Evolutionary conservation across 2,113 vertebrate species (phyloP).

Genomic region (Serranochromis macrocephalus): DNA sequence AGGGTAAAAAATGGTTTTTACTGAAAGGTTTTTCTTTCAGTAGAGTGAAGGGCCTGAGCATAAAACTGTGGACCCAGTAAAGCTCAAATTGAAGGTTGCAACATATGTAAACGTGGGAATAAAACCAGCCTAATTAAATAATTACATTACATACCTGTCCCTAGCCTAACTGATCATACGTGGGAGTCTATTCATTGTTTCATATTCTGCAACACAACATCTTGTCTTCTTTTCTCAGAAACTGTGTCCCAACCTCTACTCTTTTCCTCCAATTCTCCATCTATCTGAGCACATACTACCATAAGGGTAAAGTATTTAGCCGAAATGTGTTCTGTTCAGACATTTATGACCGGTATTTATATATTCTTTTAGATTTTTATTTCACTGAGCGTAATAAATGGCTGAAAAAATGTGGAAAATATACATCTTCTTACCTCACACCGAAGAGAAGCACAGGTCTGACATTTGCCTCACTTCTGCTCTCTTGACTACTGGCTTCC

Average conservation of each 20-base stretch:
- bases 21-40: not conserved
- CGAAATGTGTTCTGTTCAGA: not conserved
- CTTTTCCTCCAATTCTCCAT: not conserved
- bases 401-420: fast-evolving
- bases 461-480: not conserved
- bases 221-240: not conserved
- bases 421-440: not conserved
- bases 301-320: not conserved
- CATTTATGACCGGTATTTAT: not conserved
- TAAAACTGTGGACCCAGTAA: not conserved
- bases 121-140: not conserved
- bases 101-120: not conserved
- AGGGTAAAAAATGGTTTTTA: not conserved
- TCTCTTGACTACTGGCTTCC: not conserved
- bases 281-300: too few species aligned
- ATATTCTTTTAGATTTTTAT: not conserved
- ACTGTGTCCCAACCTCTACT: not conserved
- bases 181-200: not conserved
- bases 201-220: not conserved
- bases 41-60: not conserved
- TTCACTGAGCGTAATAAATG: not conserved
- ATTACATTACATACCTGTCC: not conserved
- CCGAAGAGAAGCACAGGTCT: not conserved
- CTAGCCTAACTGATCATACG: not conserved
- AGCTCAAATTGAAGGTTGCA: not conserved